Conservation (phyloP, 2,797 vertebrate genomes). For the Rousettus madagascariensis region DNA sequence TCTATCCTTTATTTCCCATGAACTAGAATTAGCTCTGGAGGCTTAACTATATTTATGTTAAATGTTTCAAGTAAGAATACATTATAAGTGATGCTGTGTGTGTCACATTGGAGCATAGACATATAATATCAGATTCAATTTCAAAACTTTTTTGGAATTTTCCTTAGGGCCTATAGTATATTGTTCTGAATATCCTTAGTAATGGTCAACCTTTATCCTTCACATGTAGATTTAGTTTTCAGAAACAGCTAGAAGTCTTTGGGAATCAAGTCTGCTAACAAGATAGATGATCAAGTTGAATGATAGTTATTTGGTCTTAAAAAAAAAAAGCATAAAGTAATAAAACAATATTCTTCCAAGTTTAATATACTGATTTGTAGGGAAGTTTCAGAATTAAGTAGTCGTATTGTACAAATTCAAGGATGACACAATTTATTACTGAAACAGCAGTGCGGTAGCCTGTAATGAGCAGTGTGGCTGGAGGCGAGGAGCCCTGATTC, state of each 20-base stretch:
- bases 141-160: conserved; percentile 8
- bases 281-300: background rate
- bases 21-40: background rate
- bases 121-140: background rate
- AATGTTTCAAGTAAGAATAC: background rate
- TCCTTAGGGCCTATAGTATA: background rate
- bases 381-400: background rate
- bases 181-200: background rate
- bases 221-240: conserved; percentile 9
- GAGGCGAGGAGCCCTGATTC: background rate
- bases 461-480: background rate
- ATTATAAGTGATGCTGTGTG: background rate
- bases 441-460: background rate
- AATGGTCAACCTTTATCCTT: background rate
- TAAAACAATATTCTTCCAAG: background rate
- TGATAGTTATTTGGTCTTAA: background rate
- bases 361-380: background rate
- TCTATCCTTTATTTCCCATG: background rate
- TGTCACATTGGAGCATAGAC: background rate
- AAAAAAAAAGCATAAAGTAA: background rate
- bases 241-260: conserved; percentile 5
- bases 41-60: background rate
- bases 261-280: background rate
- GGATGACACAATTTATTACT: background rate
- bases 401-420: background rate